Conservation (phyloP, 2,113 vertebrate species). For the Spea multiplicata region DNA sequence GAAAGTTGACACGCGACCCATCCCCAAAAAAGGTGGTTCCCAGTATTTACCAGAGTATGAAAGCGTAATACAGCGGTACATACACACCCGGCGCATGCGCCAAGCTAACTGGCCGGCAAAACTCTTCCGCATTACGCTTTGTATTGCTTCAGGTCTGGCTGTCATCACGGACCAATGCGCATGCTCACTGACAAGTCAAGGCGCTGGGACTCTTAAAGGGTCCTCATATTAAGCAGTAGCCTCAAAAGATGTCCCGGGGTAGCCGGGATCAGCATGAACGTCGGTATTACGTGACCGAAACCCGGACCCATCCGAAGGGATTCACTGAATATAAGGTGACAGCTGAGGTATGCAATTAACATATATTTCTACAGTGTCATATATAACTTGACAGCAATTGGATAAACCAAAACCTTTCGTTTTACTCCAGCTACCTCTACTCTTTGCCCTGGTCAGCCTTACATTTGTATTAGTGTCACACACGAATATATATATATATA, state of each 20-base stretch:
- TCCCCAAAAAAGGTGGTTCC: too few relatives aligned
- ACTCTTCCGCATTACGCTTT: neutral
- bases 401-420: too few relatives aligned
- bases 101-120: neutral
- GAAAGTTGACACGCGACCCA: too few relatives aligned
- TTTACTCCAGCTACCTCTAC: too few relatives aligned
- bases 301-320: conserved; percentile 81
- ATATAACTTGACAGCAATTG: neutral
- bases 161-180: neutral
- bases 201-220: conserved; percentile 44
- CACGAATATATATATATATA: too few relatives aligned
- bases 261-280: conserved; percentile 78
- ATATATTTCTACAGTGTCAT: neutral
- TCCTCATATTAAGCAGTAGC: neutral
- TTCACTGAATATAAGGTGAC: conserved; percentile 88
- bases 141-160: neutral
- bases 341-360: conserved; percentile 68
- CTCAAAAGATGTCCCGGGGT: conserved; percentile 69
- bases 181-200: neutral
- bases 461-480: too few relatives aligned
- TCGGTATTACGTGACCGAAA: conserved; percentile 78
- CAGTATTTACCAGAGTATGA: too few relatives aligned
- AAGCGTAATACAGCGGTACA: neutral
- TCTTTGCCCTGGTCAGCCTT: too few relatives aligned
- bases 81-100: neutral